Evolutionary conservation across 2,797 vertebrate genomes (phyloP).

Genomic region (Helicolenus hilgendorfi): DNA sequence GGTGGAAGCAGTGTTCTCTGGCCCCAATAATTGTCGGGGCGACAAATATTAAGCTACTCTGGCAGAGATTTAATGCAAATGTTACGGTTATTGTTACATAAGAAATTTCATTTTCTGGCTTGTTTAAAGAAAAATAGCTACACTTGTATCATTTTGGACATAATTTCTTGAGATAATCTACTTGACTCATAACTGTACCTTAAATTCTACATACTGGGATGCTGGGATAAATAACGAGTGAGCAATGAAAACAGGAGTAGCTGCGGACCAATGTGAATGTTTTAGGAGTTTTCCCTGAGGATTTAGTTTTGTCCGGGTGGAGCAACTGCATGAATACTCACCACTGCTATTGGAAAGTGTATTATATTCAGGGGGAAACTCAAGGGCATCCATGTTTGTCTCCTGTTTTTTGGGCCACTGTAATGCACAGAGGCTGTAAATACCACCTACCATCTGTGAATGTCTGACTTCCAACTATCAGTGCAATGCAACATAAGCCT

Average conservation of each 20-base stretch:
- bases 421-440: conserved; percentile 33
- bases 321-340: background rate
- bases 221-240: too few species aligned
- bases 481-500: conserved; percentile 12
- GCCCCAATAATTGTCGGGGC: background rate
- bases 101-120: background rate
- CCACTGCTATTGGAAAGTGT: background rate
- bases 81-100: background rate
- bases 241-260: background rate
- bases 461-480: conserved; percentile 24
- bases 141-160: background rate
- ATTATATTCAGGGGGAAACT: conserved; percentile 3
- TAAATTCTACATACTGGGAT: background rate
- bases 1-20: background rate
- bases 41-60: background rate
- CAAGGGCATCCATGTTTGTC: conserved; percentile 42
- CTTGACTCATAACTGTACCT: background rate
- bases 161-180: background rate
- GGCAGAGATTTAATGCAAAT: background rate
- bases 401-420: conserved; percentile 9
- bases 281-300: background rate
- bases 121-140: background rate
- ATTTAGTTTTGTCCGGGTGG: background rate
- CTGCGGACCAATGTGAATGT: background rate
- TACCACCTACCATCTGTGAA: conserved; percentile 55